Evolutionary conservation across 2,113 vertebrate genomes (phyloP).

Genomic region (Serilophus lunatus): DNA sequence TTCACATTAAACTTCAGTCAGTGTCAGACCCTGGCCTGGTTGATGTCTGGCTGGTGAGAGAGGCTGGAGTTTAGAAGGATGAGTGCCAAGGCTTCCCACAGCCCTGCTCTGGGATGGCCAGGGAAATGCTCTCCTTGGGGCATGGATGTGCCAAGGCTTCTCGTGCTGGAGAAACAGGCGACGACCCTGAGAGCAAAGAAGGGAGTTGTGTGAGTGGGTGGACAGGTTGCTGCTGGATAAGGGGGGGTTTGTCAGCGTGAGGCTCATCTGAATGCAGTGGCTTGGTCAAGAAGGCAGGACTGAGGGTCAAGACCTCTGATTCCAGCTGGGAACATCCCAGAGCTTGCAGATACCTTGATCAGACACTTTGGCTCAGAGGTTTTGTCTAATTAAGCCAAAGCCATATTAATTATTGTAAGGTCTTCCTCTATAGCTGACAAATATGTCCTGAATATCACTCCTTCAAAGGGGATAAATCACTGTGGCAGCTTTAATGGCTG

Average conservation of each 20-base stretch:
- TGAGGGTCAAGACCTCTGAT: background rate
- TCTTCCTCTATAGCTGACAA: background rate
- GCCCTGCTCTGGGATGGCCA: rapidly evolving
- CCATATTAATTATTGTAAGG: background rate
- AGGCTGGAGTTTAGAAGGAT: background rate
- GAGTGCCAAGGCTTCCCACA: background rate
- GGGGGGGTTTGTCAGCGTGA: rapidly evolving
- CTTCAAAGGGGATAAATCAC: background rate
- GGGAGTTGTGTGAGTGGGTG: rapidly evolving
- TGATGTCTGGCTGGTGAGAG: background rate
- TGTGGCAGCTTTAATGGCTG: background rate
- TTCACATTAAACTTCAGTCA: no score
- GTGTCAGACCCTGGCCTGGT: background rate
- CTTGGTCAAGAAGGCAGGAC: background rate
- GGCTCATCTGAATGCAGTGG: background rate
- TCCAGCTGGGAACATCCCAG: background rate
- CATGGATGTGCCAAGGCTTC: rapidly evolving
- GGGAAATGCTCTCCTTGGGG: background rate
- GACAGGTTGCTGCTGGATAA: background rate
- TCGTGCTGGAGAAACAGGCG: background rate
- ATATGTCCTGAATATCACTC: background rate
- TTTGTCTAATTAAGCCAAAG: background rate
- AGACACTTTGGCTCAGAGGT: background rate
- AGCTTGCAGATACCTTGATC: background rate
- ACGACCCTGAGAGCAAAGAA: background rate